Evolutionary conservation across 2,888 invertebrate genomes (phyloP), one percentile per base, ranked within the genome.

Genomic region (Byasa hedistus): DNA sequence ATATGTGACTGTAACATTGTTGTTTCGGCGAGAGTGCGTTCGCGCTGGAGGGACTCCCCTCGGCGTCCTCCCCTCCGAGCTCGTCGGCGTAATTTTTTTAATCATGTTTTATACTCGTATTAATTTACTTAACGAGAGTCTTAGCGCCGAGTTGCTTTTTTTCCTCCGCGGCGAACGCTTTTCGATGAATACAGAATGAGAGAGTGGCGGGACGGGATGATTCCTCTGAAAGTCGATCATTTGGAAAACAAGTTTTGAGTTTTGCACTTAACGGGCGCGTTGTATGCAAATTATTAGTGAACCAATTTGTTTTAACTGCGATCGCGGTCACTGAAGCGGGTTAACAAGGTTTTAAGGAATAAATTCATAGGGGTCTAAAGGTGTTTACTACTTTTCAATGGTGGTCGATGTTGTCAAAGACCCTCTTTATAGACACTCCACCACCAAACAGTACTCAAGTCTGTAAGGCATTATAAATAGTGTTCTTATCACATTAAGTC

Each of bases 81-180:
- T 77, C 83, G 87, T 87, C 84, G 84, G 76, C 80, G 86, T 89
- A 90, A 89, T 91, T 90, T 91, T 91, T 91, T 91, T 89, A 91
- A 91, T 91, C 91, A 89, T 91, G 85, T 80, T 91, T 91, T 91
- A 91, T 91, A 85, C 82, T 84, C 85, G 83, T 88, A 91, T 91
- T 91, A 90, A 91, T 91, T 91, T 90, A 87, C 83, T 89, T 90
- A 91, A 91, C 87, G 88, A 87, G 80, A 80, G 74, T 82, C 87
- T 86, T 84, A 86, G 83, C 77, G 73, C 75, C 75, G 79, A 78
- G 79, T 79, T 3, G 39, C 15, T 15, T 84, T 84, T 85, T 84
- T 78, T 81, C 77, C 83, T 83, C 84, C 82, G 72, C 81, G 81
- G 79, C 70, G 60, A 80, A 83, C 80, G 74, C 85, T 75, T 89